Base-by-base conservation (phyloP, 2,888 invertebrate species). In the Calliscelio sp. region DNA sequence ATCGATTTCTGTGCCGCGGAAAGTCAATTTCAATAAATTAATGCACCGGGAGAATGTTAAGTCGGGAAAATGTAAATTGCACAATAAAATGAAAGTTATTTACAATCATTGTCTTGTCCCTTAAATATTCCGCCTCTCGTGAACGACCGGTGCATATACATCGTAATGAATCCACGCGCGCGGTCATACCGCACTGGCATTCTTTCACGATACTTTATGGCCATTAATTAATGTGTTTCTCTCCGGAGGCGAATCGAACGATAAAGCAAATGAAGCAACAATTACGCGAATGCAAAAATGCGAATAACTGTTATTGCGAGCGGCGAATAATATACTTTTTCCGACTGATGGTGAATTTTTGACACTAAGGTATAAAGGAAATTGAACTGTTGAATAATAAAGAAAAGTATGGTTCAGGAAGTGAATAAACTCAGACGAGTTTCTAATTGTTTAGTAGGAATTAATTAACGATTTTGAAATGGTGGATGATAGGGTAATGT, bases 41-140 rank as follows among this genome's bases (percentile, higher is more conserved):
- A 84, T 86, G 81, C 78, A 38, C 68, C 66, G 44, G 38, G 65
- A 46, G 49, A 79, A 78, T 73, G 77, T 82, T 86, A 86, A 87
- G 87, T 84, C 77, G 80, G 87, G 85, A 88, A 88, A 89, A 89
- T 88, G 87, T 88, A 88, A 89, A 89, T 89, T 87, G 87, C 86
- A 86, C 85, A 87, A 87, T 88, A 87, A 87, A 88, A 88, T 88
- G 87, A 86, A 88, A 87, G 87, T 89, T 87, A 89, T 89, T 89
- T 88, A 88, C 87, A 88, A 87, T 89, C 88, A 87, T 88, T 88
- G 87, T 87, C 86, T 85, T 85, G 86, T 88, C 87, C 84, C 85
- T 84, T 83, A 85, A 85, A 85, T 84, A 85, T 81, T 84, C 85
- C 75, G 74, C 77, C 84, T 84, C 78, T 82, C 38, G 77, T 80